Base-by-base conservation (phyloP, 2,113 vertebrate genomes). In the Melozone crissalis region DNA sequence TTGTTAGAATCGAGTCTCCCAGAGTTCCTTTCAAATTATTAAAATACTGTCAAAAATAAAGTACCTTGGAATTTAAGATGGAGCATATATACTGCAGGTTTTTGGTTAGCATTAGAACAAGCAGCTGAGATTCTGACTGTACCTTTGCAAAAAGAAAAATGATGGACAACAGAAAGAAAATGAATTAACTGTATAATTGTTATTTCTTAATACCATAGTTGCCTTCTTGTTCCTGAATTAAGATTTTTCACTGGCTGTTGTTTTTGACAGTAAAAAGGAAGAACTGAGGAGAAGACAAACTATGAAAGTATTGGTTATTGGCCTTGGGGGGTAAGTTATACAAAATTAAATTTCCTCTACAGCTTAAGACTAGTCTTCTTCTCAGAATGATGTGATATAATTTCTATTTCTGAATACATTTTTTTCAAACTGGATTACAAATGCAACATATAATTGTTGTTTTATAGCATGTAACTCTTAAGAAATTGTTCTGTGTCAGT, bases 251-350 rank as follows among this genome's bases (percentile, higher is more conserved):
- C 37, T 17, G 10, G 18, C n/a, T 84, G 3, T 68, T 92, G 27
- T 95, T 94, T 96, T 94, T 97, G 84, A 74, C 80, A 87, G 91
- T 77, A 76, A 80, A 95, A 96, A 74, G 78, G 94, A 96, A 95
- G 84, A 94, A 65, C 63, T 76, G 62, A 67, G 65, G 67, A 94
- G 74, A 79, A 93, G 88, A 84, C 59, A 66, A 96, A 94, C 87
- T 31, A 99, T 99, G 99, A 98, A 98, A 97, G 97, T 94, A 20
- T 80, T 99, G 41, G 93, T 99, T 90, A 94, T 99, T 80, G 99
- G 99, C 96, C 98, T 99, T 80, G 98, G 99, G 44, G 99, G 99
- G 99, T 99, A 94, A 99, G 99, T 98, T 71, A 65, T 14, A 86
- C 24, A 39, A 58, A 69, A 58, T 76, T 54, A 30, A 58, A 87